Conservation (phyloP, 1,140 invertebrate genomes). For the Dermatophagoides farinae region DNA sequence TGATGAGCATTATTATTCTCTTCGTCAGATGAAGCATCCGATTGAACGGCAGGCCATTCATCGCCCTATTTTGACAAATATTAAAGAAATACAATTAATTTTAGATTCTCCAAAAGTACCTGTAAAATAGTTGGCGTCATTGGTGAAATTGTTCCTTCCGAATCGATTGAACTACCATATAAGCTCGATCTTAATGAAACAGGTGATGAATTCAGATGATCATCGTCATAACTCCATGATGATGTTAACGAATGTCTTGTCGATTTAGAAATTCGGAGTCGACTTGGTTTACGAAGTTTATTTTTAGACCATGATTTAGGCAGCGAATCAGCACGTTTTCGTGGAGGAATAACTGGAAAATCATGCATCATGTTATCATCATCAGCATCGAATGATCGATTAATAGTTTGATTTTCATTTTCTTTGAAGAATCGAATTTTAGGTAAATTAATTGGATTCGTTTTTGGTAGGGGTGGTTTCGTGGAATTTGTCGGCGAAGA, state of each 20-base stretch:
- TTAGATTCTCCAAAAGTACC: background rate
- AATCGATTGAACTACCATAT: background rate
- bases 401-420: background rate
- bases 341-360: background rate
- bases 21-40: constrained; percentile 25
- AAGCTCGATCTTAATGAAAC: no score
- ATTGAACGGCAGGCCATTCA: constrained; percentile 42
- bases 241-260: background rate
- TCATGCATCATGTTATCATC: background rate
- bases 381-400: background rate
- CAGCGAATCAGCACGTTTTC: background rate
- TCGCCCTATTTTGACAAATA: constrained; percentile 24
- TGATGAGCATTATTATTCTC: background rate
- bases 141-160: constrained; percentile 10
- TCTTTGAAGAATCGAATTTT: no score
- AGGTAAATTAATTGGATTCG: no score
- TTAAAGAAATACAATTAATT: background rate
- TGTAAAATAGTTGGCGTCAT: constrained; percentile 5
- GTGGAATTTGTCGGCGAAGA: background rate
- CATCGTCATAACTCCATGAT: background rate
- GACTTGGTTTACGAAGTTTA: background rate
- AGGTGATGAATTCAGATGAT: background rate
- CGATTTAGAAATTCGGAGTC: background rate
- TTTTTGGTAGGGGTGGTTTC: no score
- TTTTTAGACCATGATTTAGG: background rate